Evolutionary conservation across 2,888 invertebrate species (phyloP), one percentile per base, ranked within the genome.

Genomic region (Ochlodes sylvanus): DNA sequence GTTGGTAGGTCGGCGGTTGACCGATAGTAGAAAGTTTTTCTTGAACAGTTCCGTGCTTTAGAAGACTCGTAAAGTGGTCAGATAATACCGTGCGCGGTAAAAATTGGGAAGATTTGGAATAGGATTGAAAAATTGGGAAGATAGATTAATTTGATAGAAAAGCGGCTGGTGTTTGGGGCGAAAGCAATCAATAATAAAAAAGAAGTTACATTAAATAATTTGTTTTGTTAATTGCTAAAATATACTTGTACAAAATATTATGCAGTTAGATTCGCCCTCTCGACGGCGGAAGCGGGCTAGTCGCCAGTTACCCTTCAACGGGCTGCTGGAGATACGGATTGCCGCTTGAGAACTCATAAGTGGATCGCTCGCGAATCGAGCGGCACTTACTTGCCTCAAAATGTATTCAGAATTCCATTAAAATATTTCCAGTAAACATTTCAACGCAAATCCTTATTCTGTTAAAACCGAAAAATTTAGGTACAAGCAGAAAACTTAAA

Each of bases 311-410:
- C 56, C 38, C 17, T 38, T 38, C 17, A 56, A 47, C 44, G 6
- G 15, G 7, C 52, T 21, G 52, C 10, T 38, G 56, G 34, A n/a
- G 55, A 56, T 56, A 56, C 56, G 10, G 56, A 34, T 56, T 56
- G 56, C 56, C 56, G 56, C 38, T 56, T 17, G 15, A 56, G 38
- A 57, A 19, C 57, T 41, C 17, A 17, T 19, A 57, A 57, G 57
- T 57, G 38, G 56, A 41, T 41, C 19, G 41, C 41, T 50, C 50
- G 17, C 17, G 41, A 41, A 57, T 41, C 41, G 57, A 57, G 41
- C 41, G 57, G 38, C 41, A 19, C 38, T 41, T 57, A 57, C 57
- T 19, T 57, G 38, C 19, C 7, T 41, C 57, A 57, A 19, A 41
- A 57, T 41, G 19, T 50, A 50, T 50, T 50, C 19, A 50, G 50